phyloP scores from a whole-genome alignment of 2,888 invertebrate genomes.

The Euzophera pinguis region DNA sequence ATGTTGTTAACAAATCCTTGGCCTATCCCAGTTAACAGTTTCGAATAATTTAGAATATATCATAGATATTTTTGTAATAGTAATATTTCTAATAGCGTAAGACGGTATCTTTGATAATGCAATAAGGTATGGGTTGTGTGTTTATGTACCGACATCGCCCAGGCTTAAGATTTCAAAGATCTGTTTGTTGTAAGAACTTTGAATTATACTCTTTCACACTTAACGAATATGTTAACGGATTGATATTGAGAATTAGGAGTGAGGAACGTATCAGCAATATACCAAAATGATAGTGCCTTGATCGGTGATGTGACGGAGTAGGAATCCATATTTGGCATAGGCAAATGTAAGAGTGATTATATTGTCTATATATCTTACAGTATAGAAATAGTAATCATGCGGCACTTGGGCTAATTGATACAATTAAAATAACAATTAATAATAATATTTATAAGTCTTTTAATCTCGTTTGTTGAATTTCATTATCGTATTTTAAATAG shows the following conservation, averaged over 20 bases:
- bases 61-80: constrained; percentile 78
- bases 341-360: constrained; percentile 64
- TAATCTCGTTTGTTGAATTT: constrained; percentile 72
- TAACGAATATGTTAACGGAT: constrained; percentile 61
- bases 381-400: constrained; percentile 79
- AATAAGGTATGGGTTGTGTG: constrained; percentile 17
- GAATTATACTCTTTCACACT: constrained; percentile 63
- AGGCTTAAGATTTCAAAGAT: constrained; percentile 30
- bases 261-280: constrained; percentile 78
- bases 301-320: constrained; percentile 52
- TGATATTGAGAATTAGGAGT: constrained; percentile 74
- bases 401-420: constrained; percentile 70
- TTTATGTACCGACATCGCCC: constrained; percentile 17
- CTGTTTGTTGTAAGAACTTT: constrained; percentile 43
- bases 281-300: constrained; percentile 79
- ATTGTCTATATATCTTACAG: constrained; percentile 78
- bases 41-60: constrained; percentile 72
- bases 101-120: constrained; percentile 27
- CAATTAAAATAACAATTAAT: constrained; percentile 48
- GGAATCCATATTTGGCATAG: constrained; percentile 57
- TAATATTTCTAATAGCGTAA: constrained; percentile 65
- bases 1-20: constrained; percentile 76
- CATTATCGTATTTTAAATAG: constrained; percentile 65
- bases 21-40: constrained; percentile 70
- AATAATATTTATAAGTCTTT: constrained; percentile 51